Base-by-base conservation (phyloP, 2,797 vertebrate genomes). In the Mormyrops boulengeri region DNA sequence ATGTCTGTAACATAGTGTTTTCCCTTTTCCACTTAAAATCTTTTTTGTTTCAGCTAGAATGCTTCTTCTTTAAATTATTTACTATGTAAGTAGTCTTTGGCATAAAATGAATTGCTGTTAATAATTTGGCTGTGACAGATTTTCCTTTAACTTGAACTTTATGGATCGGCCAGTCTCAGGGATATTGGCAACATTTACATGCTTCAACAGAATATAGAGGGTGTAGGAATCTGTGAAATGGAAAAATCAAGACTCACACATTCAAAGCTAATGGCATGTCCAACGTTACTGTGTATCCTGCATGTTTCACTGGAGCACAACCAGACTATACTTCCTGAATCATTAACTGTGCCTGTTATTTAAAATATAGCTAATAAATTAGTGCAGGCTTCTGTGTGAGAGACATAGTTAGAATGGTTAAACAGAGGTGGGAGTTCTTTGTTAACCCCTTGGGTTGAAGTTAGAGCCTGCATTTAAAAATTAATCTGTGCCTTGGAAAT, bases 401-500 rank as follows among this genome's bases (percentile, higher is more conserved):
- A 87, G 47, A 41, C 89, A 12, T 52, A 53, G 30, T 12, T 62
- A 6, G 89, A 87, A 89, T 87, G 62, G 26, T 26, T 89, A 89
- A 89, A 34, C 26, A 89, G 84, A 69, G 17, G 62, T 86, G 82
- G 84, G 89, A 89, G 57, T 69, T 66, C 30, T 47, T 30, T 44
- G 47, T 89, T 89, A 52, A 69, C 57, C 82, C 47, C 82, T 85
- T 89, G 89, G 57, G 89, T 4, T 62, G 55, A 69, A 62, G 44
- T 82, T 73, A 89, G 47, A 38, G 52, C 66, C 8, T 57, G 73
- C 11, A 49, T 89, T 62, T 22, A 89, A 89, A 89, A 85, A 89
- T 57, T 89, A 62, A 89, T 89, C 84, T 60, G 88, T 80, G 41
- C 11, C 88, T 85, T 55, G 22, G 47, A 69, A 89, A 89, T 89